Base-by-base conservation (phyloP, 1,140 invertebrate genomes). In the Tetraneura akinire region DNA sequence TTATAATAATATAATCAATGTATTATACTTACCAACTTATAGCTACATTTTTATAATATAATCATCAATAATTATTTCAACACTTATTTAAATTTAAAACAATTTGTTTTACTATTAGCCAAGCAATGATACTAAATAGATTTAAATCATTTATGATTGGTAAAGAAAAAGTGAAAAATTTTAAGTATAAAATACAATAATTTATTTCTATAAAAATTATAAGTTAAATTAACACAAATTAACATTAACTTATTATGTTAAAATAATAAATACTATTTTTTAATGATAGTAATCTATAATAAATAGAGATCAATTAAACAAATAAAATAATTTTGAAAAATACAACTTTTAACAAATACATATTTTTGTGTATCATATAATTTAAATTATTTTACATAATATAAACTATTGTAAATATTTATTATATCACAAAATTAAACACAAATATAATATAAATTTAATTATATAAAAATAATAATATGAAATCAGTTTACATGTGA, bases 221-320 rank as follows among this genome's bases (percentile, higher is more conserved):
- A 37, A 37, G 32, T 37, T 37, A 37, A 3, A 8, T 37, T 37
- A 37, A 37, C 32, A 29, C 26, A 47, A 47, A 68, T 47, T 45
- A 68, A 68, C 66, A 47, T 26, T 8, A 66, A 21, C 10, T 55
- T 55, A 60, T 11, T 68, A 47, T 68, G 13, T 10, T 21, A 42
- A 68, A 45, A 45, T 68, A 47, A 68, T 47, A 68, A 68, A 47
- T 47, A 68, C 4, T 68, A 23, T 68, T 57, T 68, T 68, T 45
- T 5, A 47, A 26, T 68, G n/a, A 6, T 47, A 68, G 23, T 13
- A 9, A 45, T 14, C 8, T 26, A 23, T 47, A 5, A 23, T 68
- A 47, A 47, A 37, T 45, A 47, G 66, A 68, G 66, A 68, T 68
- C 66, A 68, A 45, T n/a, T 68, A 68, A 68, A 47, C 32, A 68